Base-by-base conservation (phyloP, 2,888 invertebrate species). In the Drosophila barbarae region DNA sequence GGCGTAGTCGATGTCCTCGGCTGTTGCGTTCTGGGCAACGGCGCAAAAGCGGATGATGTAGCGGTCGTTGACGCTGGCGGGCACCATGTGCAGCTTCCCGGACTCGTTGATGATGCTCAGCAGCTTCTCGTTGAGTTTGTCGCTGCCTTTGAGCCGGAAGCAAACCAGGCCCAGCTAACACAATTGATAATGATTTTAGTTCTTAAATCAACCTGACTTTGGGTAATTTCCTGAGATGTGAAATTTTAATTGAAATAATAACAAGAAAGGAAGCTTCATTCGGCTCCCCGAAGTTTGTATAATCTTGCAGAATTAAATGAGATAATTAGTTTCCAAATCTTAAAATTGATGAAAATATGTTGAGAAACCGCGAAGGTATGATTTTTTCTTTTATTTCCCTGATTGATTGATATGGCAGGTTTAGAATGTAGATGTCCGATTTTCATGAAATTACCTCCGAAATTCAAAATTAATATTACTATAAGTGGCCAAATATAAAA, bases 1-100 rank as follows among this genome's bases (percentile, higher is more conserved):
- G 4, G 96, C 96, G 81, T 92, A 92, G 87, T 95, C 96, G 69
- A 96, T 94, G 86, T 96, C 96, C 59, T 93, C 93, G 47, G 95
- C 94, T 0, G 93, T 93, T 9, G 98, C 96, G 88, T 96, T 94
- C 88, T 97, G 96, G 3, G 97, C 94, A 42, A 97, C 96, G 0
- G 98, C 95, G 87, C 98, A 98, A 90, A 99, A 99, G 59, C 98
- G 91, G 79, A 98, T 97, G 51, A 97, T 95, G 87, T 95, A 98
- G 82, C 94, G 93, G 50, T 97, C 97, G 85, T 96, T 95, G 21
- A 98, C 94, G 44, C 93, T 93, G 0, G 98, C 96, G 0, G 98
- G 98, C 12, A 98, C 98, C 98, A 99, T 98, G 89, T 99, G 98
- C 68, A 99, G 90, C 88, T 95, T 95, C 13, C 98, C 98, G 5